Base-by-base conservation (phyloP, 2,113 vertebrate species). In the human region DNA sequence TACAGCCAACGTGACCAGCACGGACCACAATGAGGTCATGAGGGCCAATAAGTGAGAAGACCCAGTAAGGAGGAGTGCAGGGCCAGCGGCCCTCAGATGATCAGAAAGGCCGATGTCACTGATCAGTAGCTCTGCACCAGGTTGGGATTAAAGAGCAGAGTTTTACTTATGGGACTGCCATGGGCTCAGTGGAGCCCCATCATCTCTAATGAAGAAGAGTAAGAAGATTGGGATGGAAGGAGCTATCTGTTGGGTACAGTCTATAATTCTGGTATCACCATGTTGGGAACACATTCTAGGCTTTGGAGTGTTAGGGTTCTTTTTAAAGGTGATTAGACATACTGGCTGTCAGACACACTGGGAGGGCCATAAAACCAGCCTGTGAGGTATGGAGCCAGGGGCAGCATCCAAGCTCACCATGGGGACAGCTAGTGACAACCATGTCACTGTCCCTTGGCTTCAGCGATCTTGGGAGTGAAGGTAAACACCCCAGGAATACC, bases 161-260 rank as follows among this genome's bases (percentile, higher is more conserved):
- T 32, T 91, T 17, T 18, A 35, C 16, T 55, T 9, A 35, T 6
- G 5, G 92, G 14, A 2, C 2, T 75, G 50, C 1, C 3, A 4
- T 27, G n/a, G 13, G 78, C 57, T 20, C 12, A 1, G 38, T 1
- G 43, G 52, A 57, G 38, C 5, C 32, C 55, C 13, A 5, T 25
- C 8, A 0, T 55, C 4, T 35, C n/a, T 1, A 13, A 17, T 13
- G 45, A 83, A 40, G 40, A 57, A 20, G 17, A 4, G 17, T 3
- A 4, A 5, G 61, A 50, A 35, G 22, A 13, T 7, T 8, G 43
- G 25, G 35, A 38, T 18, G 20, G 6, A 57, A 68, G 38, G 59
- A 20, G n/a, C n/a, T 22, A 1, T 5, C n/a, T 12, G 1, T 8
- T 30, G 18, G 32, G 9, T 40, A 23, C 1, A 1, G 3, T 17